phyloP scores from a whole-genome alignment of 1,140 invertebrate species.

The Drosophila fuyamai region DNA sequence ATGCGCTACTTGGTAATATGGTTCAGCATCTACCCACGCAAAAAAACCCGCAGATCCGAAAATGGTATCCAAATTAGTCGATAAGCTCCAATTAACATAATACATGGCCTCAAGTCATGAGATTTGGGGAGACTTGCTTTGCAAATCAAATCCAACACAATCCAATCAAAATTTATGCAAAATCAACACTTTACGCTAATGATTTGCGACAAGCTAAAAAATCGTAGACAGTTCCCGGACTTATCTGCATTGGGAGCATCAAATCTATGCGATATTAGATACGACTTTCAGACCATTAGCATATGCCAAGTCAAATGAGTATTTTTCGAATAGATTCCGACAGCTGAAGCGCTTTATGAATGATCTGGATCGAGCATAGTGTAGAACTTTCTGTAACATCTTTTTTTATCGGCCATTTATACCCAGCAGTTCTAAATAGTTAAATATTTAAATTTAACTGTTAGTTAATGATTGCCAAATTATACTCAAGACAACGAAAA shows the following conservation, averaged over 20 bases:
- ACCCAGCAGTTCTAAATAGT: constrained; percentile 26
- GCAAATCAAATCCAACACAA: constrained; percentile 52
- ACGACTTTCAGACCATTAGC: constrained; percentile 43
- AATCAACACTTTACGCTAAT: constrained; percentile 75
- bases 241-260: constrained; percentile 51
- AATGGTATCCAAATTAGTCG: constrained; percentile 49
- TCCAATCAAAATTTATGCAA: constrained; percentile 69
- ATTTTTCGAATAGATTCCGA: background rate
- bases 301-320: constrained; percentile 14
- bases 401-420: constrained; percentile 40
- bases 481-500: constrained; percentile 54
- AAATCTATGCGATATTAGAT: constrained; percentile 13
- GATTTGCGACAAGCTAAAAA: constrained; percentile 61
- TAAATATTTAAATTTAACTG: constrained; percentile 75
- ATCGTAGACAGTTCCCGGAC: constrained; percentile 41
- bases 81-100: constrained; percentile 38
- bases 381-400: constrained; percentile 59
- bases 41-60: constrained; percentile 19
- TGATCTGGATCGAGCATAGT: constrained; percentile 37
- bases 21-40: constrained; percentile 48
- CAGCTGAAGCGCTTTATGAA: constrained; percentile 35
- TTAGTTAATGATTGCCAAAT: constrained; percentile 76
- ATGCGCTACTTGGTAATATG: constrained; percentile 48
- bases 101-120: constrained; percentile 17
- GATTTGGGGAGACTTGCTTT: constrained; percentile 30